Percentiles rank a stretch among this genome's conserved stretches.
These are phyloP conservation scores for Vollenhovia emeryi DNA, from an alignment of 1,140 invertebrate genomes.

Conservation along the genomic window DNA sequence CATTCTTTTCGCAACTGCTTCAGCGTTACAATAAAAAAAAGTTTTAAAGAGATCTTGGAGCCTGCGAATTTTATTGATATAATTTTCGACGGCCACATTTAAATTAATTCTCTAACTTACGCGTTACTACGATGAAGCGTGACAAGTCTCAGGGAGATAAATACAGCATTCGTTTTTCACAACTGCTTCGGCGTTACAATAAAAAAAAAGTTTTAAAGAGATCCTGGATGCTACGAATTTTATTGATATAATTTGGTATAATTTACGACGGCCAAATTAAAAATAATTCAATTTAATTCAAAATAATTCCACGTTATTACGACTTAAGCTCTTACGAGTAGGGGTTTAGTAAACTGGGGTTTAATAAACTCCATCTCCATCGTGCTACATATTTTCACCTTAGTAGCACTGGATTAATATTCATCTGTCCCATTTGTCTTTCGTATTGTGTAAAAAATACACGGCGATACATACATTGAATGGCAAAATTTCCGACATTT, in stretches of 20 bases:
- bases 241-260: too few species aligned
- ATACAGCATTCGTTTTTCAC: neutral
- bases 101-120: too few species aligned
- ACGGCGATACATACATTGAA: neutral
- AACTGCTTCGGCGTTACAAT: neutral
- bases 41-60: too few species aligned
- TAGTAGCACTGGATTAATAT: neutral
- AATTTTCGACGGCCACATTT: too few species aligned
- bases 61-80: too few species aligned
- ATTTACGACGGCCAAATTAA: neutral
- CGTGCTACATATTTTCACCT: neutral
- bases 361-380: neutral
- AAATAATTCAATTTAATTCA: neutral
- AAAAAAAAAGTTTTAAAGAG: neutral
- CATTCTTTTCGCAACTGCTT: too few species aligned
- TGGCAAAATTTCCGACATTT: neutral
- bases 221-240: too few species aligned
- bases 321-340: neutral
- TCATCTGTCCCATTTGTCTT: neutral
- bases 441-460: neutral
- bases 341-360: neutral
- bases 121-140: too few species aligned
- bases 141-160: too few species aligned
- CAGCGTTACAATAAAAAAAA: too few species aligned
- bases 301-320: neutral